These are phyloP conservation scores for Pseudomyrmex gracilis DNA, from an alignment of 1,140 invertebrate species.

Conservation along the genomic window DNA sequence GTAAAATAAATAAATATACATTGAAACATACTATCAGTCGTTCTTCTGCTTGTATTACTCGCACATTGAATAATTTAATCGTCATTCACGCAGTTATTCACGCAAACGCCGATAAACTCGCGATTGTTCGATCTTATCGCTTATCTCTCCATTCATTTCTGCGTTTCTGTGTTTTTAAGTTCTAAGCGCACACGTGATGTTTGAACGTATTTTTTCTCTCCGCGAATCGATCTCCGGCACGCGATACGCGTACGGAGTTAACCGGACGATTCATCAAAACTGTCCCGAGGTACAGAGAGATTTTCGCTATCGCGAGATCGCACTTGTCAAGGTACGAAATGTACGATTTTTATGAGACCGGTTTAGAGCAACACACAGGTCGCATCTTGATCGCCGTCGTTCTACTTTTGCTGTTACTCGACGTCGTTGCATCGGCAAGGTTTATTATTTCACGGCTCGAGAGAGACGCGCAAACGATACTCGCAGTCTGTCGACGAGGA, in stretches of 20 bases:
- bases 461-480: neutral
- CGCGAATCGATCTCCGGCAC: neutral
- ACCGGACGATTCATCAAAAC: slow-evolving; percentile 5
- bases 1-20: neutral
- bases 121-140: neutral
- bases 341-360: neutral
- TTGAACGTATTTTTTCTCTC: neutral
- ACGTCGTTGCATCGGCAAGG: neutral
- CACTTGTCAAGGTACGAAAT: neutral
- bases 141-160: neutral
- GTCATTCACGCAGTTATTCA: neutral
- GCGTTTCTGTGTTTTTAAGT: neutral
- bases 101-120: neutral
- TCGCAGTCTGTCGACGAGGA: neutral
- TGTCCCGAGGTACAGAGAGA: neutral
- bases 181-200: neutral
- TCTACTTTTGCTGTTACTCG: neutral
- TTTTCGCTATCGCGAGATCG: neutral
- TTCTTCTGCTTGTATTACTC: neutral
- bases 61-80: neutral
- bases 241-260: neutral
- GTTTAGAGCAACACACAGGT: neutral
- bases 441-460: neutral
- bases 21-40: neutral
- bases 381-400: neutral